phyloP scores from a whole-genome alignment of 2,113 vertebrate genomes.

The Antigone vipio region DNA sequence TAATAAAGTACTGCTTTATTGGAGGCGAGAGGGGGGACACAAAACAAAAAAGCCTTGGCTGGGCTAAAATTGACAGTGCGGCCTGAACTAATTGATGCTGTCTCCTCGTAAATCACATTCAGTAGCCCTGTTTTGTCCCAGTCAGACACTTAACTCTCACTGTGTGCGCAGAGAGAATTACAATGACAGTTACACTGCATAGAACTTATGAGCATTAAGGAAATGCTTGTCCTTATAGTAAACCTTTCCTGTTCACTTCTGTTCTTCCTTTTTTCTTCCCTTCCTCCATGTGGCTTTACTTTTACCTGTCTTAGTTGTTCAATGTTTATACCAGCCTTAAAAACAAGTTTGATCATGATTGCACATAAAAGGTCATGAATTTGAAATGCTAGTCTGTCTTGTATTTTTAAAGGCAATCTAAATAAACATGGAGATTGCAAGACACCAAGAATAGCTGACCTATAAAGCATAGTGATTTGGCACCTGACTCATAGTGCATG shows the following conservation, averaged over 20 bases:
- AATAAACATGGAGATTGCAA: background rate
- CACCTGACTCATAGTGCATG: background rate
- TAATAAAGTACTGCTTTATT: background rate
- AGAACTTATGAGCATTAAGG: background rate
- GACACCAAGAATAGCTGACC: background rate
- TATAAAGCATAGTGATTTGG: background rate
- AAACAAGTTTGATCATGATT: background rate
- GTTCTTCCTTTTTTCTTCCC: background rate
- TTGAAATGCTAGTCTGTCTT: background rate
- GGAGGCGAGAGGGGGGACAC: too few relatives aligned
- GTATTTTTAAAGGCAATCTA: background rate
- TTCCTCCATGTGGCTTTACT: background rate
- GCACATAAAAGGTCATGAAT: background rate
- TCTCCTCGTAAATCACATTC: background rate
- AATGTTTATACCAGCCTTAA: background rate
- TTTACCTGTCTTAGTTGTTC: background rate
- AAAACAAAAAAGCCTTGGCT: background rate
- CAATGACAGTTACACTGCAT: background rate
- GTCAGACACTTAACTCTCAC: background rate
- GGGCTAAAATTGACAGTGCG: background rate
- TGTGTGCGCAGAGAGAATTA: background rate
- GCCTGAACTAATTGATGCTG: background rate
- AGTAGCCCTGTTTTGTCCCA: background rate
- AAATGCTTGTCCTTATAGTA: background rate
- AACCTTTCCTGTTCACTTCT: background rate